Percentiles rank a stretch among this genome's conserved stretches.
Conservation (phyloP, 2,888 invertebrate species). For the Philhelius pedissequus region DNA sequence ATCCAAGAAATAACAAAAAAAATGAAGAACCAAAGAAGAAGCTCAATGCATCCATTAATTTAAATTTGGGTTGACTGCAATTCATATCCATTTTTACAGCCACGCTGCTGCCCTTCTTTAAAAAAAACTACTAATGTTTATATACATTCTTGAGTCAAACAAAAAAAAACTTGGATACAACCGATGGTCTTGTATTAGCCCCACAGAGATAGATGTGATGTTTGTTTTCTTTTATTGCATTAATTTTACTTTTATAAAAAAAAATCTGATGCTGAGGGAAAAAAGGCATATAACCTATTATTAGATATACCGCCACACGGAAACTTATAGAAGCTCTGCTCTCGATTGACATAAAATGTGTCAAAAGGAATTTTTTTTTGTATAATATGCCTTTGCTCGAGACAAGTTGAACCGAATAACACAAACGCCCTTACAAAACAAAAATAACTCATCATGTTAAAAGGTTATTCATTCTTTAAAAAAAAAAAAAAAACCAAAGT, state of each 20-base stretch:
- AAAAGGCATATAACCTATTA: conserved; percentile 10
- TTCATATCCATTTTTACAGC: conserved; percentile 18
- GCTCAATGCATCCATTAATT: conserved; percentile 18
- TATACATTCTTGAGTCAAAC: conserved; percentile 21
- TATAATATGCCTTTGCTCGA: background rate
- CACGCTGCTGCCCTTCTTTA: background rate
- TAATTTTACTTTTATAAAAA: conserved; percentile 27
- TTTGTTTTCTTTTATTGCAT: conserved; percentile 53
- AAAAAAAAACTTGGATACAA: conserved; percentile 14
- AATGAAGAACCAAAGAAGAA: background rate
- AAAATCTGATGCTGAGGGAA: background rate
- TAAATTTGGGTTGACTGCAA: conserved; percentile 35
- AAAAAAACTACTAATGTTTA: background rate
- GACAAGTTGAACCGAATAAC: conserved; percentile 9
- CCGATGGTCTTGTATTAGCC: background rate
- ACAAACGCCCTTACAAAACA: background rate
- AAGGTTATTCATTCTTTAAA: conserved; percentile 10
- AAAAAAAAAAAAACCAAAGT: background rate
- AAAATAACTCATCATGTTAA: conserved; percentile 26
- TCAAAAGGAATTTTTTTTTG: conserved; percentile 28
- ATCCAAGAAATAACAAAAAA: conserved; percentile 20
- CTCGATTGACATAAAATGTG: conserved; percentile 18
- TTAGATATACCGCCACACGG: conserved; percentile 17
- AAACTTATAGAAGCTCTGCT: conserved; percentile 11
- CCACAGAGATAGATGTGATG: conserved; percentile 34